Base-by-base conservation (phyloP, 2,797 vertebrate species). In the Cirrhinus mrigala region DNA sequence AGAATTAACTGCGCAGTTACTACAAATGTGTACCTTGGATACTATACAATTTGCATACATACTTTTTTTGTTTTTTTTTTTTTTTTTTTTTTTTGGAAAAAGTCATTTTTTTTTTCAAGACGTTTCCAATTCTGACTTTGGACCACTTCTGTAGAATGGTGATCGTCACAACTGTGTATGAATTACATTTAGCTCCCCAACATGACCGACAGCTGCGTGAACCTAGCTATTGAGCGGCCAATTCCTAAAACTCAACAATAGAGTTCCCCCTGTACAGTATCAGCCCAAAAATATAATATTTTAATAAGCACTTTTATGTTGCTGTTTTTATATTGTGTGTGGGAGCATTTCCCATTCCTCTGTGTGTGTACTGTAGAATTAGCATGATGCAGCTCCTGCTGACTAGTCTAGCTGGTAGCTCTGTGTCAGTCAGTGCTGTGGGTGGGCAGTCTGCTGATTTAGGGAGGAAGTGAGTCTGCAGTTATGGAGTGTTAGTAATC, bases 401-500 rank as follows among this genome's bases (percentile, higher is more conserved):
- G 86, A 70, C 29, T 85, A 46, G 66, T 82, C 79, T 82, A 56
- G 75, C 56, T 82, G 73, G n/a, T 64, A 62, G 60, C 81, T 82
- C 46, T 85, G 85, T 88, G 79, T 77, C 75, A 62, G 69, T 88
- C 83, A 33, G 70, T 62, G 54, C 73, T 77, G 84, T 83, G 74
- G 80, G 83, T 81, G 79, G 83, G 79, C 79, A 66, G 29, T 73
- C 54, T 71, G 78, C 85, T 85, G 74, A 91, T 90, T 88, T 82
- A 71, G 78, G 52, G 58, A 69, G 84, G 77, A 86, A 86, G 68
- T 79, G 60, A 79, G 62, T 82, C 70, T 64, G 70, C 18, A 78
- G 86, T 71, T 81, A 70, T 44, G 81, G 56, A 86, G 87, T 81
- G 68, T 73, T 48, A 56, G 78, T 85, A 89, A 89, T 89, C 88